These are phyloP conservation scores for Cyaniris semiargus DNA, from an alignment of 2,888 invertebrate genomes.

Conservation along the genomic window DNA sequence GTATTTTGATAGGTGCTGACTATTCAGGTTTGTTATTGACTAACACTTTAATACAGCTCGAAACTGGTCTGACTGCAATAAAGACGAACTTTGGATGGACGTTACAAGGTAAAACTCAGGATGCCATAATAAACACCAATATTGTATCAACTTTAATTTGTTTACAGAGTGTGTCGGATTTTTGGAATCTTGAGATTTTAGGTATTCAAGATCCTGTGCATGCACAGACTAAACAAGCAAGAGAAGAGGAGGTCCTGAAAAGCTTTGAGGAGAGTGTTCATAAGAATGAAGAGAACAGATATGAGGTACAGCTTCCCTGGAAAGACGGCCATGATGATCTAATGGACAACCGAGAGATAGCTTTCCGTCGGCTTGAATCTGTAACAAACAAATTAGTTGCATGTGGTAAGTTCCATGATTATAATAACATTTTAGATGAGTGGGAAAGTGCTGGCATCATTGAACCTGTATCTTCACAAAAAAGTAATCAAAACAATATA, in stretches of 20 bases:
- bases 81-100: not conserved
- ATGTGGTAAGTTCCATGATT: not conserved
- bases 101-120: not conserved
- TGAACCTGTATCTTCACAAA: not conserved
- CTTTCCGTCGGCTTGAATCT: not conserved
- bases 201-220: not conserved
- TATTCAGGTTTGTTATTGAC: not conserved
- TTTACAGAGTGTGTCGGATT: not conserved
- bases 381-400: not conserved
- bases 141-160: not conserved
- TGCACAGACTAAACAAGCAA: slow-evolving; percentile 27
- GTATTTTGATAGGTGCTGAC: not conserved
- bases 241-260: not conserved
- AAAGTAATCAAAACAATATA: not conserved
- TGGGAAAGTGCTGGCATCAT: not conserved
- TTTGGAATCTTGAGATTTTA: slow-evolving; percentile 2
- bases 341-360: not conserved
- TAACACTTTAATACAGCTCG: not conserved
- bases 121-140: not conserved
- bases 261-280: not conserved
- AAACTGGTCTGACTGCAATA: not conserved
- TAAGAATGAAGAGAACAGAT: not conserved
- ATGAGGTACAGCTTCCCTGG: not conserved
- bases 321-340: not conserved
- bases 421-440: not conserved